Conservation (phyloP, 1,140 invertebrate genomes). For the Anoplolepis gracilipes region DNA sequence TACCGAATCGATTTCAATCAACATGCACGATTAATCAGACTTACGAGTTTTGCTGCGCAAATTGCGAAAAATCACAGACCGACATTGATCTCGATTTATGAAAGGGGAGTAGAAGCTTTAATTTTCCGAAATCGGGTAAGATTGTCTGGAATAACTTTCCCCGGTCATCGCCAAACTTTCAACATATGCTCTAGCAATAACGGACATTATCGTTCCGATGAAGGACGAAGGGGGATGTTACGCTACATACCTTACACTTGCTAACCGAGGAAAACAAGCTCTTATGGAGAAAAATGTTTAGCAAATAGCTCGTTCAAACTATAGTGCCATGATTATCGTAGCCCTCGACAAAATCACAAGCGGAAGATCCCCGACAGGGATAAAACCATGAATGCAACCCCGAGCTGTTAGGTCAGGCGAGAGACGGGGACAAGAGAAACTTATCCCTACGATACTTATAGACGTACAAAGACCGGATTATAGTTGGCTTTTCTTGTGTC, state of each 20-base stretch:
- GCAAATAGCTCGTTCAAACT: slow-evolving; percentile 75
- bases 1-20: background rate
- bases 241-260: slow-evolving; percentile 63
- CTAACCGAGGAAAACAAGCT: slow-evolving; percentile 51
- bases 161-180: slow-evolving; percentile 48
- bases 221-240: background rate
- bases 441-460: slow-evolving; percentile 78
- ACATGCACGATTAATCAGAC: slow-evolving; percentile 37
- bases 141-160: background rate
- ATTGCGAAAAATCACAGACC: slow-evolving; percentile 10
- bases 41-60: background rate
- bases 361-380: slow-evolving; percentile 63
- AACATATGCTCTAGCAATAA: slow-evolving; percentile 72
- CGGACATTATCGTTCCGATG: slow-evolving; percentile 11
- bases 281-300: slow-evolving; percentile 73
- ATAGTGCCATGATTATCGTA: slow-evolving; percentile 66
- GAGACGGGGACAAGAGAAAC: slow-evolving; percentile 35
- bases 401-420: slow-evolving; percentile 78
- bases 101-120: slow-evolving; percentile 15
- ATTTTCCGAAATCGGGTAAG: slow-evolving; percentile 67
- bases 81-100: slow-evolving; percentile 55
- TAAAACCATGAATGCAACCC: slow-evolving; percentile 77
- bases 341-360: slow-evolving; percentile 67
- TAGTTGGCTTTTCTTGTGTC: slow-evolving; percentile 76
- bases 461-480: slow-evolving; percentile 74